Conservation (phyloP, 2,888 invertebrate genomes). For the Tineola bisselliella region DNA sequence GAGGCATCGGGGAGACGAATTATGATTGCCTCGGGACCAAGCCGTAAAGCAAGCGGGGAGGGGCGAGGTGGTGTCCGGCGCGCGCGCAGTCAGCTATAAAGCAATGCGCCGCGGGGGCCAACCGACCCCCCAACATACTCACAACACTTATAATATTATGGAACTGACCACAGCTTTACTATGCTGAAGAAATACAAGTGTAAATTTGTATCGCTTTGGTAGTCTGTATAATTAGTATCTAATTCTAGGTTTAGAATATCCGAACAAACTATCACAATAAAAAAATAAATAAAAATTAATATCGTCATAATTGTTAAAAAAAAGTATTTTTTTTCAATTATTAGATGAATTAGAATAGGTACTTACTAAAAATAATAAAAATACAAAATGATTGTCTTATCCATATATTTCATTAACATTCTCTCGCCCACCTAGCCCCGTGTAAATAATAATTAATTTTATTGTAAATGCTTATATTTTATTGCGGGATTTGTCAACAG, state of each 20-base stretch:
- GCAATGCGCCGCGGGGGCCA: slow-evolving; percentile 61
- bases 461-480: slow-evolving; percentile 70
- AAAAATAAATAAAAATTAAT: too few relatives aligned
- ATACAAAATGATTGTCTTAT: neutral
- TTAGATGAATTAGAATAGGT: too few relatives aligned
- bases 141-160: slow-evolving; percentile 23
- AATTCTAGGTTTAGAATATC: too few relatives aligned
- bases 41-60: slow-evolving; percentile 31
- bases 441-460: slow-evolving; percentile 70
- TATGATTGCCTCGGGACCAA: slow-evolving; percentile 41
- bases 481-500: slow-evolving; percentile 69
- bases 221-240: too few relatives aligned
- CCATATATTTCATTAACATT: slow-evolving; percentile 17
- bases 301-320: too few relatives aligned
- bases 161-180: slow-evolving; percentile 22
- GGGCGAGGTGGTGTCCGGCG: slow-evolving; percentile 19
- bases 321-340: too few relatives aligned
- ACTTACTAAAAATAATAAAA: neutral
- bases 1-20: slow-evolving; percentile 38
- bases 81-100: slow-evolving; percentile 63
- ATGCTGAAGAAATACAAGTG: too few relatives aligned
- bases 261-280: too few relatives aligned
- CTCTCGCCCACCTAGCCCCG: slow-evolving; percentile 52
- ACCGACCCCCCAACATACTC: slow-evolving; percentile 50
- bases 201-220: too few relatives aligned